Evolutionary conservation across 2,113 vertebrate species (phyloP).

Genomic region (Vimba vimba): DNA sequence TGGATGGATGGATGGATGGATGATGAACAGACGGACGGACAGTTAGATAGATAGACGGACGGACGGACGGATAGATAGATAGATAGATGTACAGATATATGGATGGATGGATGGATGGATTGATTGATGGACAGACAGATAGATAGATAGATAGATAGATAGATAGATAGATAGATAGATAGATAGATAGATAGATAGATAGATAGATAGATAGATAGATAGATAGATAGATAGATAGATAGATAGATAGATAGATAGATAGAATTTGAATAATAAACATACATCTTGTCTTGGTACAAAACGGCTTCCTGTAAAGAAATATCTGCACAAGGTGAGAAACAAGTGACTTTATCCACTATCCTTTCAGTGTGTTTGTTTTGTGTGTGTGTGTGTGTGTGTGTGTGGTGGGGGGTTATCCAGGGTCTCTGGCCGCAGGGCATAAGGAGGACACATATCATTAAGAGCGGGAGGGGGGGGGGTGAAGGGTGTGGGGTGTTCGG

Average conservation of each 20-base stretch:
- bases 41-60: background rate
- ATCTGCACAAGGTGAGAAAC: background rate
- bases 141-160: background rate
- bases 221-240: background rate
- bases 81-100: background rate
- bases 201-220: background rate
- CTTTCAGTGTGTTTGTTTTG: slow-evolving; percentile 63
- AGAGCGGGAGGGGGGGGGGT: slow-evolving; percentile 65
- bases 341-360: background rate
- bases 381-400: slow-evolving; percentile 77
- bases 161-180: background rate
- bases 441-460: slow-evolving; percentile 83
- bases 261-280: no score
- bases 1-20: no score
- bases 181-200: accelerated
- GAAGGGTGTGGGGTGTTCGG: slow-evolving; percentile 82
- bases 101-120: accelerated
- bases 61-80: background rate
- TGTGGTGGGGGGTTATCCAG: slow-evolving; percentile 74
- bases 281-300: background rate
- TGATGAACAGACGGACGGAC: no score
- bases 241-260: background rate
- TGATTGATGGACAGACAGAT: accelerated
- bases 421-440: slow-evolving; percentile 80
- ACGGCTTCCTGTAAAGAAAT: background rate